A percentile compares a stretch with the other conserved stretches of the same genome.
These are phyloP conservation scores for Borostomias antarcticus DNA, from an alignment of 2,797 vertebrate genomes.

Conservation along the genomic window DNA sequence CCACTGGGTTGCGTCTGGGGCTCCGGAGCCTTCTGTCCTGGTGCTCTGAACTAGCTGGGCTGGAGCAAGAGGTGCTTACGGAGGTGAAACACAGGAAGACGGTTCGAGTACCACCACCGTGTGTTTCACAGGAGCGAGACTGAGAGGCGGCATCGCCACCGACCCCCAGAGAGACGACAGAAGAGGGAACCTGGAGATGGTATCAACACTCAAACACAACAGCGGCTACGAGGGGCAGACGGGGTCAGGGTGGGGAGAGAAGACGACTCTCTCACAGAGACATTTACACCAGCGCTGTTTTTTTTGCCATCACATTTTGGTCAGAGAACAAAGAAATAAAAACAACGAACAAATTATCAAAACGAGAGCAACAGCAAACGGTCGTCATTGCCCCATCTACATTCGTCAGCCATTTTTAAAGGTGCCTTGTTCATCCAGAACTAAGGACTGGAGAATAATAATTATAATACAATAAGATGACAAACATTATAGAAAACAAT, in stretches of 20 bases:
- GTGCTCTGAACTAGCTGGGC: too few relatives aligned
- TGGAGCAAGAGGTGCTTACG: too few relatives aligned
- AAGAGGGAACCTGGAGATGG: too few relatives aligned
- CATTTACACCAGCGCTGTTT: conserved; percentile 71
- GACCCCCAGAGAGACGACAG: too few relatives aligned
- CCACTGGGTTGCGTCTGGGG: too few relatives aligned
- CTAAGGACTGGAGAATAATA: conserved; percentile 70
- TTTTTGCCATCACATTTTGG: conserved; percentile 65
- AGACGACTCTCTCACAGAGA: conserved; percentile 33
- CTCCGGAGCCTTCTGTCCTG: too few relatives aligned
- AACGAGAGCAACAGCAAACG: conserved; percentile 71
- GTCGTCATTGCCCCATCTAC: conserved; percentile 85
- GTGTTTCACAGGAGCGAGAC: too few relatives aligned
- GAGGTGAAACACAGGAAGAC: too few relatives aligned
- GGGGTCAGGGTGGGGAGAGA: conserved; percentile 47
- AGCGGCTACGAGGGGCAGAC: too few relatives aligned
- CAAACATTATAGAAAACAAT: conserved; percentile 71
- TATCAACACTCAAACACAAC: too few relatives aligned
- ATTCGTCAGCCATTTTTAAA: conserved; percentile 92
- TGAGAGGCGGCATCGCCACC: too few relatives aligned
- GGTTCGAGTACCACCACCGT: too few relatives aligned
- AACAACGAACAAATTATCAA: conserved; percentile 59
- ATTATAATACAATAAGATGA: conserved; percentile 72
- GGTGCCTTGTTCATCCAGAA: conserved; percentile 64
- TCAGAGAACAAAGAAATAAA: conserved; percentile 68